Percentiles rank a stretch among this genome's conserved stretches.
Conservation (phyloP, 1,140 invertebrate genomes). For the Steinernema feltiae region DNA sequence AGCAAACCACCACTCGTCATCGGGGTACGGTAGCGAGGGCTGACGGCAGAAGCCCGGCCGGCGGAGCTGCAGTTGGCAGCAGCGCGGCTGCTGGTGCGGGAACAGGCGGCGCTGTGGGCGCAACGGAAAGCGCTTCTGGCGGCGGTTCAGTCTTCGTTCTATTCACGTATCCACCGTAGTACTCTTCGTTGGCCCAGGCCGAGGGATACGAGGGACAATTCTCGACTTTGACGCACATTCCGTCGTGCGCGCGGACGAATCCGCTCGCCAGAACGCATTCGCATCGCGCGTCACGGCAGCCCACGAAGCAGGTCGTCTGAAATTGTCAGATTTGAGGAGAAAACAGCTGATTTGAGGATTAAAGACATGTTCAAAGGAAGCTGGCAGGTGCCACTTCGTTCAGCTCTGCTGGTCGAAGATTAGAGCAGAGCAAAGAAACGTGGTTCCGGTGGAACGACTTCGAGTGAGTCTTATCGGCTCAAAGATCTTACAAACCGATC, state of each 20-base stretch:
- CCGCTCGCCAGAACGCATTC: background rate
- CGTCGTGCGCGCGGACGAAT: background rate
- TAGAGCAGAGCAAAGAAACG: no score
- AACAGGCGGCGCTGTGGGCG: background rate
- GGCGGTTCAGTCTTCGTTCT: background rate
- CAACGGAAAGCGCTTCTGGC: no score
- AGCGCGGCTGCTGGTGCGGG: background rate
- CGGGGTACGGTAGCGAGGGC: background rate
- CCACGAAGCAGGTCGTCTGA: background rate
- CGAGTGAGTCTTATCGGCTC: no score
- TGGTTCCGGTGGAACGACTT: no score
- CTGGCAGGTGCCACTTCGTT: no score
- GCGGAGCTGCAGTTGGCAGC: background rate
- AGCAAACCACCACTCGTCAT: background rate
- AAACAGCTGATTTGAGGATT: background rate
- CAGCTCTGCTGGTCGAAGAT: no score
- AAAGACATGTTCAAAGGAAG: background rate
- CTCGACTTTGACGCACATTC: background rate
- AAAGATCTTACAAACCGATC: no score
- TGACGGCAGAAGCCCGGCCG: background rate
- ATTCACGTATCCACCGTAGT: background rate
- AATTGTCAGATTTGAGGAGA: background rate
- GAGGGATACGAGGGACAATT: background rate
- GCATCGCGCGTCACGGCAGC: background rate
- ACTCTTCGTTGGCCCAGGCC: background rate